Base-by-base conservation (phyloP, 2,888 invertebrate species). In the Lasioglossum calceatum region DNA sequence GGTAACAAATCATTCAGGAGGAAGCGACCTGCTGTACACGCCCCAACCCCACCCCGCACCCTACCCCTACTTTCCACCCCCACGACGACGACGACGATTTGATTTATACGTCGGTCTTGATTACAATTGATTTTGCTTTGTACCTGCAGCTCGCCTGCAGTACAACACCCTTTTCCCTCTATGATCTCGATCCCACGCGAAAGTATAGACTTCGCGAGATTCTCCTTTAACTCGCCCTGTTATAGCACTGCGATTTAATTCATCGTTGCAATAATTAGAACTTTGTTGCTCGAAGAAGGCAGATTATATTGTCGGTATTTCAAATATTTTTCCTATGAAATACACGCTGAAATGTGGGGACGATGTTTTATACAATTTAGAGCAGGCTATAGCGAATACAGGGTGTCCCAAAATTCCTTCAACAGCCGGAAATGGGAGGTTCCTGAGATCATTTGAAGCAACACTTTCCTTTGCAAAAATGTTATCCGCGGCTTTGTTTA, bases 51-150 rank as follows among this genome's bases (percentile, higher is more conserved):
- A 5, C 87, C 81, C 77, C 78, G 77, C 78, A 0, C 1, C 58
- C n/a, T 12, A 14, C 16, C 36, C 36, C 67, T 36, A 19, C 67
- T 36, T 8, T 8, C 70, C 70, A 4, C 36, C 81, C 79, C 77
- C 80, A 8, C 27, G 27, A 54, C 84, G 79, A 86, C 84, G 79
- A 86, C 82, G 67, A 83, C 88, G 85, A 90, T 93, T 92, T 93
- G 93, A 94, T 94, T 93, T 92, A 93, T 93, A 92, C 81, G 88
- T 85, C 89, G 85, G 84, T 85, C 91, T 92, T 93, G 93, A 93
- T 94, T 93, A 92, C 93, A 93, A 93, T 93, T 93, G 94, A 94
- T 94, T 93, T 92, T 86, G 92, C 89, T 89, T 92, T 77, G 84
- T 73, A 70, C 82, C 67, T 88, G 67, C 67, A 36, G 36, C 67